A percentile compares a stretch with the other conserved stretches of the same genome.
Evolutionary conservation across 1,140 invertebrate species (phyloP).

Genomic region (Zaprionus camerounensis): DNA sequence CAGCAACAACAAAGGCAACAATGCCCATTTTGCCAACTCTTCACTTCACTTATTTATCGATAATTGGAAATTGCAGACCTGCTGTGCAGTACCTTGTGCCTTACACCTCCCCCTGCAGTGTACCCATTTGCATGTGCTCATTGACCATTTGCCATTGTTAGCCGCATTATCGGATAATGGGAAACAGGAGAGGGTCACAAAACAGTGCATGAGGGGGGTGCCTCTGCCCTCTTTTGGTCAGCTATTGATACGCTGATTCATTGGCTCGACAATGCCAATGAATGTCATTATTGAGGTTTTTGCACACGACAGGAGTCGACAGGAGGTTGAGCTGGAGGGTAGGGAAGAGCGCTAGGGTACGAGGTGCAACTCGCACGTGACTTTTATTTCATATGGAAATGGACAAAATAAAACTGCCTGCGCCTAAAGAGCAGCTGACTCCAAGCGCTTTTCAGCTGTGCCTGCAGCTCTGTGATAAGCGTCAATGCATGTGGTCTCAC

Average conservation of each 20-base stretch:
- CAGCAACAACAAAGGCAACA: conserved; percentile 6
- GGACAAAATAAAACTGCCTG: conserved; percentile 61
- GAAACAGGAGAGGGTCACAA: background rate
- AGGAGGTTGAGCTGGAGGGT: background rate
- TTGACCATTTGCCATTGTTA: conserved; percentile 62
- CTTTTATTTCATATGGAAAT: conserved; percentile 47
- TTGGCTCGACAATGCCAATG: conserved; percentile 58
- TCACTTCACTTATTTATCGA: conserved; percentile 75
- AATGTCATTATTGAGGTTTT: conserved; percentile 61
- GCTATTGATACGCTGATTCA: conserved; percentile 59
- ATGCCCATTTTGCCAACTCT: conserved; percentile 58
- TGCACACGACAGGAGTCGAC: conserved; percentile 6
- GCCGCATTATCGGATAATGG: conserved; percentile 55
- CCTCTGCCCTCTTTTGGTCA: conserved; percentile 9
- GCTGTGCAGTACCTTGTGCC: conserved; percentile 12
- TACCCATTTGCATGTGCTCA: conserved; percentile 31
- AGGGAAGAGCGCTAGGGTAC: background rate
- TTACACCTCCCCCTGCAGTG: background rate
- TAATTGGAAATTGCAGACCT: conserved; percentile 68
- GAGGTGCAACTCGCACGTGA: conserved; percentile 30
- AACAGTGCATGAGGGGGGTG: background rate
- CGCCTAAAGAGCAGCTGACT: background rate
- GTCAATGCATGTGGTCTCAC: conserved; percentile 47
- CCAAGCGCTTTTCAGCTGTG: conserved; percentile 13
- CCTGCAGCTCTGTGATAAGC: conserved; percentile 71